These are phyloP conservation scores for Nymphalis polychloros DNA, from an alignment of 2,888 invertebrate genomes.

Conservation along the genomic window DNA sequence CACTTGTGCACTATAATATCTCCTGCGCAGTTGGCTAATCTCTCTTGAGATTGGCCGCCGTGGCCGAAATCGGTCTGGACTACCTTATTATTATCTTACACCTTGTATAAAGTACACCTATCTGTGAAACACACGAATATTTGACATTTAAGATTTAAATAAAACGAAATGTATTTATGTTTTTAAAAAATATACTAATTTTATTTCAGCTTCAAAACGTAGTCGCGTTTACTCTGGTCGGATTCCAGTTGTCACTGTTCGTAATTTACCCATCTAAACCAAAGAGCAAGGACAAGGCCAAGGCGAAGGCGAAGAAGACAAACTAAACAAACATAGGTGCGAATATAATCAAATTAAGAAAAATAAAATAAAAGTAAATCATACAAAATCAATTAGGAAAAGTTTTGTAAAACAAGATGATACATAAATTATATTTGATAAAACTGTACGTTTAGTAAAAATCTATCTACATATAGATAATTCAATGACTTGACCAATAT, in stretches of 20 bases:
- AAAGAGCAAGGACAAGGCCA: slow-evolving; percentile 59
- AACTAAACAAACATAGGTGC: slow-evolving; percentile 49
- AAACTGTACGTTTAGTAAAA: too few species aligned
- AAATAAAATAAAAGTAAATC: background rate
- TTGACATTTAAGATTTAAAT: background rate
- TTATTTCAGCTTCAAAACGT: slow-evolving; percentile 86
- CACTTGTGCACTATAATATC: too few species aligned
- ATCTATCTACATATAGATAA: too few species aligned
- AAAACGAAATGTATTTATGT: too few species aligned
- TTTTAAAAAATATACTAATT: background rate
- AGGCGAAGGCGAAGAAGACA: slow-evolving; percentile 66
- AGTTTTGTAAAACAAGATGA: background rate
- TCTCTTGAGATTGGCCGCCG: too few species aligned
- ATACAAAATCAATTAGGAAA: background rate
- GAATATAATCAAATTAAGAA: background rate
- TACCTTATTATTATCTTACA: too few species aligned
- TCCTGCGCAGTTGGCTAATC: too few species aligned
- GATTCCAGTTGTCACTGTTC: slow-evolving; percentile 85
- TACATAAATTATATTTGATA: too few species aligned
- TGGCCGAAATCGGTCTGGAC: too few species aligned
- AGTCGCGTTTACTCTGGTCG: slow-evolving; percentile 83
- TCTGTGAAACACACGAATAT: background rate
- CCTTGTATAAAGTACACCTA: too few species aligned
- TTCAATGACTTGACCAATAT: too few species aligned
- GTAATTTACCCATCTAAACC: slow-evolving; percentile 84